Evolutionary conservation across 2,888 invertebrate genomes (phyloP).

Genomic region (Liposcelis brunnea): DNA sequence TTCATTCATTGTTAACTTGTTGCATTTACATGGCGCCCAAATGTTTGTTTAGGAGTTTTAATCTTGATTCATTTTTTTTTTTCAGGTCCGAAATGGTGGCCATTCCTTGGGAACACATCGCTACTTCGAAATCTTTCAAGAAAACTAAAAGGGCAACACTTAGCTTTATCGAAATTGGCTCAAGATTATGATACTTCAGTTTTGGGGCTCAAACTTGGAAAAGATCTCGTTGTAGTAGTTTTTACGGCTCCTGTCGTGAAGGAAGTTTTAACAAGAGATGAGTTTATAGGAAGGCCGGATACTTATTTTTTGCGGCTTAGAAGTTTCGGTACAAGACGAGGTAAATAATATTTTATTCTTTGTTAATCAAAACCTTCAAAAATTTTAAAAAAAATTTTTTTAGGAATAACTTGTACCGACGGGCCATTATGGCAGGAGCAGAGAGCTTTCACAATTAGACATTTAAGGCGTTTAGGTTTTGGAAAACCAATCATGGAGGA

Average conservation of each 20-base stretch:
- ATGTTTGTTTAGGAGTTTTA: too few relatives aligned
- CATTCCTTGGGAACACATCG: conserved; percentile 27
- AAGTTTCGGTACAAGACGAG: conserved; percentile 41
- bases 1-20: too few relatives aligned
- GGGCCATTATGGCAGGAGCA: conserved; percentile 38
- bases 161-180: conserved; percentile 31
- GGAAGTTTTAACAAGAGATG: conserved; percentile 36
- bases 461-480: conserved; percentile 36
- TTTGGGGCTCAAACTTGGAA: conserved; percentile 38
- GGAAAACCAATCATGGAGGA: conserved; percentile 35
- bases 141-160: conserved; percentile 32
- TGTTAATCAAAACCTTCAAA: neutral
- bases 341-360: conserved; percentile 21
- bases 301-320: conserved; percentile 43
- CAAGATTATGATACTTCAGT: conserved; percentile 32
- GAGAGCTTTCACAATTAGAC: conserved; percentile 34
- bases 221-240: conserved; percentile 34
- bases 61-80: too few relatives aligned
- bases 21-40: too few relatives aligned
- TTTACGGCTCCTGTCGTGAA: conserved; percentile 33
- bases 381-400: neutral
- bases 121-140: conserved; percentile 23
- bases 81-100: conserved; percentile 31
- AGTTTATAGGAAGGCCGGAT: conserved; percentile 46
- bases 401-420: conserved; percentile 42